Base-by-base conservation (phyloP, 2,888 invertebrate genomes). In the Leucophora obtusa region DNA sequence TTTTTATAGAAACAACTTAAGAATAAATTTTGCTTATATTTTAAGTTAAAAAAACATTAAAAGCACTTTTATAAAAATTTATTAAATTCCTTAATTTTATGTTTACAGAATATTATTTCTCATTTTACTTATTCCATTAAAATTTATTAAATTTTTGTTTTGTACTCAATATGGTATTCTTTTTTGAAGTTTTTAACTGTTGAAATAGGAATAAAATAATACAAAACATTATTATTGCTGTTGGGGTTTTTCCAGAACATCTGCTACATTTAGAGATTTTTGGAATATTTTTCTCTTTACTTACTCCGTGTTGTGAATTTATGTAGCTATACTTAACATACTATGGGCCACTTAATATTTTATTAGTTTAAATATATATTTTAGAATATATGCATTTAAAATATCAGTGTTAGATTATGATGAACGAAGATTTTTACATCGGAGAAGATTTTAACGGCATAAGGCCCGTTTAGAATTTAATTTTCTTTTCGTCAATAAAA, bases 251-350 rank as follows among this genome's bases (percentile, higher is more conserved):
- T 58, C 51, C 47, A 47, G 18, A 58, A 50, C 69, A 76, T 58
- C 76, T 76, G 76, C 50, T 70, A 69, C 43, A 47, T n/a, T 47
- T 47, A 47, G n/a, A n/a, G 14, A n/a, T 47, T 47, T 47, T n/a
- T 38, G 10, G 38, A 14, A 54, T 28, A 14, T 21, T 21, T 56
- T 77, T 54, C 18, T 53, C 35, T 53, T 14, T 56, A 21, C 17
- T 54, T 68, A 21, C 17, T 54, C 56, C 28, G 50, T 54, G 28
- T 7, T 28, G 28, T 28, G 6, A 6, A 7, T 28, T 28, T n/a
- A n/a, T n/a, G n/a, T 28, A 28, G 6, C 28, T 28, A 28, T 28
- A 28, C 28, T 28, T 7, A n/a, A n/a, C n/a, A n/a, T 21, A 28
- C 28, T 28, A 28, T 28, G 28, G 28, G 28, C 28, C 28, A 28